These are phyloP conservation scores for Heterochromis multidens DNA, from an alignment of 2,113 vertebrate species.

Conservation along the genomic window DNA sequence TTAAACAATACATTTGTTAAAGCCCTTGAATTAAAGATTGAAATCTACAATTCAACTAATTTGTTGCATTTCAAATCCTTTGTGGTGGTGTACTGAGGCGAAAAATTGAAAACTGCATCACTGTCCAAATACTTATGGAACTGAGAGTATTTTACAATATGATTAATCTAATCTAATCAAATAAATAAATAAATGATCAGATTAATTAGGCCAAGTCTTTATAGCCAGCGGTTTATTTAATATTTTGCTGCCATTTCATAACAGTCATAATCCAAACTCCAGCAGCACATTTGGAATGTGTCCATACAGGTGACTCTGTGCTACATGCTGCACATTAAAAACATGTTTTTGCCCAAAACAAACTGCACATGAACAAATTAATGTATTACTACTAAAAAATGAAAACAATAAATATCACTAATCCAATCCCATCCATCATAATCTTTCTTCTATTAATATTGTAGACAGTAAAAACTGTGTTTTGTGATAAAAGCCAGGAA, in stretches of 20 bases:
- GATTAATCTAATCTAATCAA: not conserved
- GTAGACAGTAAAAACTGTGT: slow-evolving; percentile 51
- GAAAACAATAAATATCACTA: slow-evolving; percentile 32
- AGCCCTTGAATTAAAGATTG: not conserved
- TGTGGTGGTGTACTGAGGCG: not conserved
- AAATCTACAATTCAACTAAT: not conserved
- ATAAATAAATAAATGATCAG: not conserved
- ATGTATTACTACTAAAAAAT: slow-evolving; percentile 42
- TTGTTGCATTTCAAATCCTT: not conserved
- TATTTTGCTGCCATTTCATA: not conserved
- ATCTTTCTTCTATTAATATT: slow-evolving; percentile 64
- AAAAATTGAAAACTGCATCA: not conserved
- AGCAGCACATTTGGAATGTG: not conserved
- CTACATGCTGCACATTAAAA: not conserved
- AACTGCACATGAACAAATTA: slow-evolving; percentile 42
- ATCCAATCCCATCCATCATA: slow-evolving; percentile 55
- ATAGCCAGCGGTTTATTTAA: not conserved
- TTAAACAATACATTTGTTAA: not conserved
- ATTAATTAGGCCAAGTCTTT: not conserved
- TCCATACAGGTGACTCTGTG: slow-evolving; percentile 16
- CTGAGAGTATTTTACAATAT: not conserved
- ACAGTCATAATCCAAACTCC: not conserved
- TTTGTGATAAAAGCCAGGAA: slow-evolving; percentile 49
- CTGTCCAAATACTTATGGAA: not conserved
- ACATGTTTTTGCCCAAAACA: slow-evolving; percentile 52